Base-by-base conservation (phyloP, 2,888 invertebrate genomes). In the Synergus gifuensis region DNA sequence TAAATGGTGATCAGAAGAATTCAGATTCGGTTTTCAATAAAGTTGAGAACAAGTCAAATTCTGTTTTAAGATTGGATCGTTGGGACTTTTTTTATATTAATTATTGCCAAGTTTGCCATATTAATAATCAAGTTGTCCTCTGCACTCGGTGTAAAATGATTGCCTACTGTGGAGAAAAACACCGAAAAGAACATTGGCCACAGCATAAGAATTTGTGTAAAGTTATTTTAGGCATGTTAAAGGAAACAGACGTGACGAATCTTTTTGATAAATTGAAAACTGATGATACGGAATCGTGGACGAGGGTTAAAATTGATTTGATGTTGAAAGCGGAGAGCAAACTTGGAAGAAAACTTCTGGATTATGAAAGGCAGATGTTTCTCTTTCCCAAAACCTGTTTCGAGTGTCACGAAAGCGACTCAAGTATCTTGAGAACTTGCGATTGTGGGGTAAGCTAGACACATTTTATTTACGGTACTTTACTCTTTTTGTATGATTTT, bases 131-230 rank as follows among this genome's bases (percentile, higher is more conserved):
- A 28, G 83, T 92, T 54, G 91, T 89, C 81, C 86, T 86, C 81
- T 92, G 92, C 64, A 84, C 88, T 64, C 86, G 85, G 66, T 92
- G 92, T 80, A 88, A 86, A 79, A 89, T 90, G 88, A 91, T 92
- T 66, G 86, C 88, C 18, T 92, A 92, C 79, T 92, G 92, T 77
- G 81, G 88, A 11, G 88, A 85, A 22, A 85, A 89, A 22, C 92
- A 92, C 81, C 91, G 91, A 77, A 90, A 86, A 82, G 79, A 85
- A 22, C 90, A 92, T 79, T 92, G 91, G 90, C 82, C 85, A 7
- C 84, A 85, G 4, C 92, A 92, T 83, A 91, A 88, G 81, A 82
- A 87, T 58, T 81, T 92, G 28, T 92, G 91, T 77, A 86, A 85
- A 42, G 82, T 86, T n/a, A 79, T 91, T 36, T 81, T 82, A 11